Conservation (phyloP, 2,797 vertebrate genomes). For the Ataeniobius toweri region DNA sequence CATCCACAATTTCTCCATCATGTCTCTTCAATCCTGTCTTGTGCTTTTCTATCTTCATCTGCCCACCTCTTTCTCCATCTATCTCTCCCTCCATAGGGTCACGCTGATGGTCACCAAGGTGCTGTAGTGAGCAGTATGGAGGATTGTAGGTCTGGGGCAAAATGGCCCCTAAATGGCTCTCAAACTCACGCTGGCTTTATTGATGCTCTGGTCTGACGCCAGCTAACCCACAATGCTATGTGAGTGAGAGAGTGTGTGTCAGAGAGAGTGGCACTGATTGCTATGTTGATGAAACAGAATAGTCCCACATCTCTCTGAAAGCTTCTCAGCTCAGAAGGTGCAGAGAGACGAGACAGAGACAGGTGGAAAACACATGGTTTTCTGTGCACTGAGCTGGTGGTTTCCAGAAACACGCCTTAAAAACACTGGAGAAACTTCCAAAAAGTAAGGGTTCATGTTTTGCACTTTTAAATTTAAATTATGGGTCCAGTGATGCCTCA, state of each 20-base stretch:
- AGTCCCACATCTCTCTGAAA: conserved; percentile 56
- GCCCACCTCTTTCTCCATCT: conserved; percentile 18
- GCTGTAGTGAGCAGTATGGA: conserved; percentile 69
- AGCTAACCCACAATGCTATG: conserved; percentile 55
- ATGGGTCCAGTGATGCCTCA: background rate
- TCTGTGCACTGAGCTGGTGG: background rate
- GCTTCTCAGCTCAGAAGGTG: conserved; percentile 52
- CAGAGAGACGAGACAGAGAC: conserved; percentile 42
- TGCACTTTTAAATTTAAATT: conserved; percentile 6
- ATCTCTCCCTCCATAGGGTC: conserved; percentile 52
- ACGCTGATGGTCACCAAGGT: conserved; percentile 58
- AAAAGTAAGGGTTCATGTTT: conserved; percentile 9
- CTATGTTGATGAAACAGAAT: conserved; percentile 70
- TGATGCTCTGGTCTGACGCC: conserved; percentile 80
- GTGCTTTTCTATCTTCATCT: conserved; percentile 18
- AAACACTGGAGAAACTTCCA: background rate
- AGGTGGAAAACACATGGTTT: conserved; percentile 28
- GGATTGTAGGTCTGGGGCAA: conserved; percentile 77
- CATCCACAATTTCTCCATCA: conserved; percentile 50
- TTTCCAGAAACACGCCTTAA: background rate
- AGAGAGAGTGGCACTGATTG: conserved; percentile 60
- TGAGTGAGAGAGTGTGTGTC: conserved; percentile 34
- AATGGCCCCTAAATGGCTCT: conserved; percentile 82
- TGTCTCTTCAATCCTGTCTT: conserved; percentile 15
- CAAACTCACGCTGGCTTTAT: conserved; percentile 82